Base-by-base conservation (phyloP, 2,797 vertebrate species). In the Tokudaia tokunoshimensis region DNA sequence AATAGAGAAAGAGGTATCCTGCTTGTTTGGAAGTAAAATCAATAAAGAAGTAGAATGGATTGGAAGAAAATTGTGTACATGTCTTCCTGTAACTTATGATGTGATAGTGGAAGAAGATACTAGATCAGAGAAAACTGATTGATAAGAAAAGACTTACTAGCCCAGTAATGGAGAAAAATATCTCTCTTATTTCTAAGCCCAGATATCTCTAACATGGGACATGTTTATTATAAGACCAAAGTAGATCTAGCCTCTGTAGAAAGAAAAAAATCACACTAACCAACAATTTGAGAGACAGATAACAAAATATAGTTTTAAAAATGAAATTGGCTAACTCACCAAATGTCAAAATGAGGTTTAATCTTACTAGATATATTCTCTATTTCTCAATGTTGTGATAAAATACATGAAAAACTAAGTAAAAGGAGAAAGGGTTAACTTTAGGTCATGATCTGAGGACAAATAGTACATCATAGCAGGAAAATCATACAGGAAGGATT, bases 271-370 rank as follows among this genome's bases (percentile, higher is more conserved):
- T 55, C 24, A n/a, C 2, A 61, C 3, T 55, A 74, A 75, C 24
- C 24, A 83, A 52, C 34, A 47, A 74, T 90, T 82, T n/a, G 67
- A 94, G 55, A 82, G 79, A 14, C 0, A 59, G 52, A 78, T 85
- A 74, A 8, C 31, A n/a, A 75, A 80, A 72, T 31, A 76, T 0
- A 81, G 96, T 92, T 63, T 44, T 59, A 59, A 87, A 57, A 96
- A 13, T 87, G 55, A 83, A 79, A 83, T 70, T 52, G 15, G 2
- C 34, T 59, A 85, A 17, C 4, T 76, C 84, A 55, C 31, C 88
- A 63, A 90, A 13, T 85, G 24, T 82, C 8, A 86, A 52, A 89
- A 86, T 10, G 17, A 74, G 15, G 24, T 70, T 93, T 15, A 13
- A 47, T 61, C 22, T 91, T 20, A 41, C 12, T 34, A 59, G 11